phyloP scores from a whole-genome alignment of 2,888 invertebrate species.

The Cylloceria caligata region DNA sequence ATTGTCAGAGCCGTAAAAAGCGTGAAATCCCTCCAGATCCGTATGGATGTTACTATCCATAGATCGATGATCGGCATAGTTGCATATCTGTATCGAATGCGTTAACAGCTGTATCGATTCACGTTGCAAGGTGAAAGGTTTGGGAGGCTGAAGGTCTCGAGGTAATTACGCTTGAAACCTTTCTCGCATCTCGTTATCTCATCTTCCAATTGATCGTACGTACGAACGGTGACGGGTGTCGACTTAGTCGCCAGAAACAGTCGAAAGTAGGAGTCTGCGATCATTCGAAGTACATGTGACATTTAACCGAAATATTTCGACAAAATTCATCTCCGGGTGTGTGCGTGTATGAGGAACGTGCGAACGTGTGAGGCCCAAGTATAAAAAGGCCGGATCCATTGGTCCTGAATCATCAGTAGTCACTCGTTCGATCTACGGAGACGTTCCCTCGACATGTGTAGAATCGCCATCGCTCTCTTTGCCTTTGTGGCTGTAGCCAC shows the following conservation, averaged over 20 bases:
- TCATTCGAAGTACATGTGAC: not conserved
- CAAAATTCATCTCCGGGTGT: not conserved
- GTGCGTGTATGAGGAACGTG: no score
- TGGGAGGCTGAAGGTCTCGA: not conserved
- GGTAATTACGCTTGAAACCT: not conserved
- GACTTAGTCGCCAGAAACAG: not conserved
- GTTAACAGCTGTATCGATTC: not conserved
- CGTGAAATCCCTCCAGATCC: not conserved
- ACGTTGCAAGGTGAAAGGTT: not conserved
- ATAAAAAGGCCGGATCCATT: constrained; percentile 54
- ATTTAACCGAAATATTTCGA: not conserved
- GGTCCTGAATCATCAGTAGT: constrained; percentile 59
- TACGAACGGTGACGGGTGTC: not conserved
- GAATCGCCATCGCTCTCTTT: constrained; percentile 52
- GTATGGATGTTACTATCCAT: not conserved
- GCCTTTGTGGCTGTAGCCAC: constrained; percentile 65
- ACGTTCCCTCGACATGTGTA: constrained; percentile 43
- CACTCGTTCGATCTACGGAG: constrained; percentile 47
- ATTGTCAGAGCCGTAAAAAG: not conserved
- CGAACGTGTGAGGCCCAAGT: constrained; percentile 27
- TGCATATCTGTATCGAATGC: not conserved
- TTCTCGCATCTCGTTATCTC: no score
- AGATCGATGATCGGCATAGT: not conserved
- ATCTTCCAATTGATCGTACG: not conserved
- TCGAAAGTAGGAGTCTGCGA: not conserved